Evolutionary conservation across 2,888 invertebrate genomes (phyloP), one percentile per base, ranked within the genome.

Genomic region (Smittia sp.): DNA sequence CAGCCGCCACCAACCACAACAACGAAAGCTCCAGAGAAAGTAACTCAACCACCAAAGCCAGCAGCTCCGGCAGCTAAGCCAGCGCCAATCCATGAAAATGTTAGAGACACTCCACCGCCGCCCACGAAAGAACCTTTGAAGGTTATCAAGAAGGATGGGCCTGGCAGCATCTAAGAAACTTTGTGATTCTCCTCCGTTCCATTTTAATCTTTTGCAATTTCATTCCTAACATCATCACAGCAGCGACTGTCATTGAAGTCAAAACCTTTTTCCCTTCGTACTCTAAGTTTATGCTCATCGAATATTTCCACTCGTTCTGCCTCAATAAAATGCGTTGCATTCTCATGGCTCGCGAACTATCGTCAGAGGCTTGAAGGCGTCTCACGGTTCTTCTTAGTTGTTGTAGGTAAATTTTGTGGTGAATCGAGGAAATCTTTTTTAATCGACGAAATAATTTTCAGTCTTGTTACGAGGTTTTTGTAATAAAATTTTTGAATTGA

Each of bases 131-230:
- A 83, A 67, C 81, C 88, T 25, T 6, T 72, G 9, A 88, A 86
- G 80, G 86, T 88, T 1, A 87, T 88, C 74, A 87, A 84, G 77
- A 86, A 85, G 77, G 85, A 83, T 74, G 87, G 87, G 7, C 72
- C 72, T 22, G 52, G 38, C 7, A 62, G 27, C 7, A 38, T 72
- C 39, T 66, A 69, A 69, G 39, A 32, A 32, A 32, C 9, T 6
- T 3, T 32, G 27, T 65, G 13, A 27, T 25, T 27, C 27, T 32
- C 2, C 18, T 46, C 52, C 11, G 11, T 39, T 46, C 18, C 52
- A 11, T 46, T 46, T n/a, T 46, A 15, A 15, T n/a, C 11, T 46
- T 11, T 13, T 46, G 52, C 52, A 15, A 15, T 18, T 18, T 46
- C 18, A 46, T 46, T 46, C 32, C 32, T 9, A 32, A 18, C 52